Evolutionary conservation across 2,797 vertebrate genomes (phyloP), one percentile per base, ranked within the genome.

Genomic region (Podarcis siculus): DNA sequence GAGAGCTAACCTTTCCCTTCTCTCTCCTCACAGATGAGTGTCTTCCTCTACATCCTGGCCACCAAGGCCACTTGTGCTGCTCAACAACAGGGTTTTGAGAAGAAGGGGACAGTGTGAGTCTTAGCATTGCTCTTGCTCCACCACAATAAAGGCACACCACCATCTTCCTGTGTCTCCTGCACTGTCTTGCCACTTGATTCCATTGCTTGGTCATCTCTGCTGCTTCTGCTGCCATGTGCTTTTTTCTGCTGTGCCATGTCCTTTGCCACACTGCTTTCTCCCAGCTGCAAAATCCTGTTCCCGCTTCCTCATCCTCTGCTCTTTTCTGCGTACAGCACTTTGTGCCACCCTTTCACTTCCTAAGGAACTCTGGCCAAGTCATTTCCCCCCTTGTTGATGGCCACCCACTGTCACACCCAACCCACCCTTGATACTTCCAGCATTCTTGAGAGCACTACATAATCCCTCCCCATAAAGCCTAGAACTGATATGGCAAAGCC

Each of bases 81-180:
- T 73, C 95, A 95, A 86, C 96, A 97, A 8, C 98, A 98, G 95
- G 97, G 97, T 94, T 98, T 98, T 0, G 98, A 99, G 93, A 99
- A 98, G 97, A 99, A 98, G 89, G 97, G 97, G 30, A 96, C 97
- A 1, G 97, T 95, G 98, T 99, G 95, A 99, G 98, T 98, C 76
- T 23, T 78, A 71, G 27, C 25, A 21, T 71, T 81, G 23, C 39
- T 8, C 23, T 76, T 25, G 39, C n/a, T 15, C 19, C 61, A 39
- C n/a, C 81, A 19, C 64, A 69, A 13, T 19, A 25, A 25, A 17
- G 30, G 12, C 21, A 71, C 35, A 42, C 25, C 58, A 45, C 32
- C 61, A 15, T 42, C 39, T 19, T 45, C 1, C 32, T 58, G 45
- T 42, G 45, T 55, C 42, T 5, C 72, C 61, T 82, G 19, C 30